Evolutionary conservation across 2,797 vertebrate genomes (phyloP).

Genomic region (Enteromius thamalakanensis): DNA sequence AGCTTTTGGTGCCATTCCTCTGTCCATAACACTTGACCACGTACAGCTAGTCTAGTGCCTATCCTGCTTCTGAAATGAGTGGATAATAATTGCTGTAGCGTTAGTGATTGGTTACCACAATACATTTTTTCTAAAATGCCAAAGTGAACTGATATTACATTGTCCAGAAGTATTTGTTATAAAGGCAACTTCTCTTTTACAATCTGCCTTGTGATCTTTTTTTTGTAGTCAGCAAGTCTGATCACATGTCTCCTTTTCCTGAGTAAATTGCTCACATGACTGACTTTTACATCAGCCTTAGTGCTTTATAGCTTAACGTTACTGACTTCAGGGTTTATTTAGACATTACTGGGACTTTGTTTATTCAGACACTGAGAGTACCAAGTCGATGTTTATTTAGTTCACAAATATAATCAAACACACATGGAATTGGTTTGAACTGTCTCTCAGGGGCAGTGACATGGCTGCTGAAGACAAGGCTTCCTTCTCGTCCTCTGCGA

Average conservation of each 20-base stretch:
- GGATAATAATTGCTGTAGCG: not conserved
- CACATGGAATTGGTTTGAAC: not conserved
- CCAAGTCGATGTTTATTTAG: not conserved
- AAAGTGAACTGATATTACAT: not conserved
- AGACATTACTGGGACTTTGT: not conserved
- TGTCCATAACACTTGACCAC: not conserved
- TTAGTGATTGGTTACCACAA: not conserved
- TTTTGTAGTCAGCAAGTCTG: not conserved
- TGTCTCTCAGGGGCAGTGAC: constrained; percentile 75
- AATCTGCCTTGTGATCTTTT: not conserved
- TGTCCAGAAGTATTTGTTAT: not conserved
- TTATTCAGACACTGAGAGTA: not conserved
- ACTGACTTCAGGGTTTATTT: not conserved
- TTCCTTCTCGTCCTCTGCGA: constrained; percentile 81
- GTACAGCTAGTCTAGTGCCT: not conserved
- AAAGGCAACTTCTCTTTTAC: constrained; percentile 6
- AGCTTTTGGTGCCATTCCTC: not conserved
- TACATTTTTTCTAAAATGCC: not conserved
- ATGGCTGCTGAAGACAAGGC: constrained; percentile 94
- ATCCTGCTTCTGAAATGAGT: not conserved
- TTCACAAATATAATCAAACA: not conserved
- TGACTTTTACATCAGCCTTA: not conserved
- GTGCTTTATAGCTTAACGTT: not conserved
- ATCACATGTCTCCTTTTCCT: not conserved
- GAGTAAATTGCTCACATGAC: not conserved